Evolutionary conservation across 2,113 vertebrate species (phyloP).

Genomic region (Rhinolophus sinicus): DNA sequence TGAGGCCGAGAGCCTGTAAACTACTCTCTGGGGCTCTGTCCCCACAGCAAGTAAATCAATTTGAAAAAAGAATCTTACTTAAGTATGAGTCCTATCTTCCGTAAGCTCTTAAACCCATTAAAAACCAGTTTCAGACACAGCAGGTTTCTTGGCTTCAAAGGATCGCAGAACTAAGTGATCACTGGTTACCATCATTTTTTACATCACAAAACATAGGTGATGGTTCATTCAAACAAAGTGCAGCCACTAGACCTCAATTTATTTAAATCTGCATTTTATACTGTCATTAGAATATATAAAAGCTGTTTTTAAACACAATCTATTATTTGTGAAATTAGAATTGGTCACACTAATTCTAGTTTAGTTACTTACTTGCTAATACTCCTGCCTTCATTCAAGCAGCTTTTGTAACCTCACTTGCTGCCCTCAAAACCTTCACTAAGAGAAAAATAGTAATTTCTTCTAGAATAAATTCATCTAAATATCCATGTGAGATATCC

Average conservation of each 20-base stretch:
- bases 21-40: no score
- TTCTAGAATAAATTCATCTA: constrained; percentile 22
- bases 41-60: neutral
- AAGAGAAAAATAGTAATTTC: neutral
- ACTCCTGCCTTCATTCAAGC: neutral
- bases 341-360: neutral
- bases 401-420: neutral
- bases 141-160: neutral
- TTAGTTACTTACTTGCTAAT: neutral
- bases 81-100: neutral
- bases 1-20: no score
- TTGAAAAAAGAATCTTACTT: neutral
- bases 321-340: neutral
- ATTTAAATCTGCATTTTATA: neutral
- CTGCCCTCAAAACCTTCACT: neutral
- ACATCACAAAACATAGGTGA: neutral
- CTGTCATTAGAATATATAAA: neutral
- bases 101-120: neutral
- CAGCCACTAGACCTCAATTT: neutral
- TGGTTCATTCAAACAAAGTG: neutral
- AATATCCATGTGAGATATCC: neutral
- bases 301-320: neutral
- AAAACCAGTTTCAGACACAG: neutral
- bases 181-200: neutral
- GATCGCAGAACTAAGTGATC: neutral